Evolutionary conservation across 2,797 vertebrate genomes (phyloP), one percentile per base, ranked within the genome.

Genomic region (Micrastur ruficollis): DNA sequence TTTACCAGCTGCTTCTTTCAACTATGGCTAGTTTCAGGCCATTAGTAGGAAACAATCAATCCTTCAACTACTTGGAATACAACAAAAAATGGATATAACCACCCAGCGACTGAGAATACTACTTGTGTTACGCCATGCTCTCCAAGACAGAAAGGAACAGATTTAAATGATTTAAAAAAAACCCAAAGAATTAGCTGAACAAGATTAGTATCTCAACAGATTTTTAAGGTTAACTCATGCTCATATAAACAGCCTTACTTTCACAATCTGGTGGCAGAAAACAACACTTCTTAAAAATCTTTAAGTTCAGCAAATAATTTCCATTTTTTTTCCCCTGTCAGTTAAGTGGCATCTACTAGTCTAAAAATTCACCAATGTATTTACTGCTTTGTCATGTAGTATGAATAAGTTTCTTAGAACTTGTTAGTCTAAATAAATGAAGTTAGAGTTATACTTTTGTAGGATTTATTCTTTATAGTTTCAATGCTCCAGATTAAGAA

Each of bases 121-220:
- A 61, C 20, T 32, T 81, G 27, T 34, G 36, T 56, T 40, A 47
- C 7, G 11, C 21, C 62, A 3, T 9, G 21, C 7, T 62, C 34
- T 23, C 4, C 8, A n/a, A 93, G 29, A 62, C 1, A 73, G 7
- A 84, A 52, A 58, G 4, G 1, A 23, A 59, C 11, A 66, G 8
- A 84, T 44, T 34, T 14, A 46, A 71, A n/a, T 19, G 0, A 61
- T 61, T 40, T 7, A 5, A 22, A 53, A 25, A 9, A 0, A 2
- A n/a, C n/a, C n/a, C n/a, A n/a, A 31, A 27, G 14, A 13, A 6
- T 50, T 40, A 58, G 3, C 19, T 42, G 13, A 78, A 36, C 23
- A 82, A 85, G 31, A 52, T 34, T 27, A 71, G 12, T 2, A 1
- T 58, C 26, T 68, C n/a, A 74, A 21, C 1, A 47, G 19, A 25